phyloP scores from a whole-genome alignment of 1,140 invertebrate genomes.

The Drosophila prosaltans region DNA sequence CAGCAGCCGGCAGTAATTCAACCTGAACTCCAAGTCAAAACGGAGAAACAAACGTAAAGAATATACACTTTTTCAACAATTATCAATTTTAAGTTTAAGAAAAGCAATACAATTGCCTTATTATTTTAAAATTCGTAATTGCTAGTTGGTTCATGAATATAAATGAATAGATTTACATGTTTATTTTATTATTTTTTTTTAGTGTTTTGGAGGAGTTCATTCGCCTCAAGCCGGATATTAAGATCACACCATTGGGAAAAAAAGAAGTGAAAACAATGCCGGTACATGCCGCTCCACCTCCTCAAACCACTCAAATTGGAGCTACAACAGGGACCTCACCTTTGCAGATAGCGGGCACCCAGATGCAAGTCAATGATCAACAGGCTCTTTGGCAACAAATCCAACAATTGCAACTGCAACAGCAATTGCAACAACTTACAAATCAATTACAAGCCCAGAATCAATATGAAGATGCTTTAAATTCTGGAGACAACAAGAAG shows the following conservation, averaged over 20 bases:
- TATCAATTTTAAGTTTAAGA: background rate
- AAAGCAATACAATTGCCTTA: no score
- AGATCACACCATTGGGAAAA: slow-evolving; percentile 81
- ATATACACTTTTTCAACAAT: fast-evolving
- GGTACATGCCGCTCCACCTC: slow-evolving; percentile 9
- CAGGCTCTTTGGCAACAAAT: slow-evolving; percentile 57
- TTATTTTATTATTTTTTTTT: background rate
- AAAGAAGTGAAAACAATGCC: slow-evolving; percentile 30
- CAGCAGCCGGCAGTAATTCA: slow-evolving; percentile 49
- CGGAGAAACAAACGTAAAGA: slow-evolving; percentile 58
- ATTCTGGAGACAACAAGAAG: slow-evolving; percentile 74
- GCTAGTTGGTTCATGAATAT: no score
- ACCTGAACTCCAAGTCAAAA: slow-evolving; percentile 64
- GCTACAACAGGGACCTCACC: slow-evolving; percentile 23
- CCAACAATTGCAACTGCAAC: slow-evolving; percentile 59
- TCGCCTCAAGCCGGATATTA: slow-evolving; percentile 83
- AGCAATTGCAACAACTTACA: slow-evolving; percentile 67
- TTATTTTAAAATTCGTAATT: background rate
- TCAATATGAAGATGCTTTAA: slow-evolving; percentile 45
- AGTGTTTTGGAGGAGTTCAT: slow-evolving; percentile 83
- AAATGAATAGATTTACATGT: background rate
- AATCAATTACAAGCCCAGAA: slow-evolving; percentile 56
- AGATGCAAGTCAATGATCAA: slow-evolving; percentile 58
- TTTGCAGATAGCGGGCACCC: slow-evolving; percentile 39
- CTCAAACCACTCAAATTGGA: slow-evolving; percentile 13